Conservation (phyloP, 1,140 invertebrate genomes). For the Wiebesia pumilae region DNA sequence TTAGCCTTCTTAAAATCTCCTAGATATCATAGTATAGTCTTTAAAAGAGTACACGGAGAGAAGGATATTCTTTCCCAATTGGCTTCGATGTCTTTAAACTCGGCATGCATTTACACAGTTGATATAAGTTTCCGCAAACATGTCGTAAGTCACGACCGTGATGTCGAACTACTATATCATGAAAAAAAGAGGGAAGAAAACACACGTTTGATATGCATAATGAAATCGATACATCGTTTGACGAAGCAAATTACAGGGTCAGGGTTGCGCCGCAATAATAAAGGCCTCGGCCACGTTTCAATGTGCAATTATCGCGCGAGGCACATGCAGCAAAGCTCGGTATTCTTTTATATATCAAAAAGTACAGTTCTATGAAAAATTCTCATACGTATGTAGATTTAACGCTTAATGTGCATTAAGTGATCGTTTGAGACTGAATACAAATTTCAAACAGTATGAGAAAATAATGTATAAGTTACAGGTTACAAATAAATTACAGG, state of each 20-base stretch:
- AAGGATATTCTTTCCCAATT: not conserved
- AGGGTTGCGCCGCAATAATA: conserved; percentile 17
- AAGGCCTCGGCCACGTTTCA: conserved; percentile 44
- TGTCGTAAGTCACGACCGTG: not conserved
- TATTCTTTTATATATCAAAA: too few relatives aligned
- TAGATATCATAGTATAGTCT: too few relatives aligned
- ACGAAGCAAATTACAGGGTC: conserved; percentile 39
- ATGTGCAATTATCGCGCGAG: conserved; percentile 44
- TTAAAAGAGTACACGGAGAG: too few relatives aligned
- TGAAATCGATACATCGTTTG: conserved; percentile 43
- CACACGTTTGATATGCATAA: conserved; percentile 9
- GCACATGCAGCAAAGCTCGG: not conserved
- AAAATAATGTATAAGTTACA: too few relatives aligned
- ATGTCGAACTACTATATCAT: not conserved
- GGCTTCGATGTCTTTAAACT: not conserved
- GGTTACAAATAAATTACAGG: too few relatives aligned
- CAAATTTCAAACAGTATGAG: not conserved
- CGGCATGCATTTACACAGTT: not conserved
- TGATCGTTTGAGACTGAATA: not conserved
- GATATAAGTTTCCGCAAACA: not conserved
- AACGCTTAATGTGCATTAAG: not conserved
- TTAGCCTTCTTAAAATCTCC: too few relatives aligned
- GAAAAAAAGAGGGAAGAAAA: conserved; percentile 17
- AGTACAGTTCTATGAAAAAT: not conserved
- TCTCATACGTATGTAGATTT: not conserved